Evolutionary conservation across 2,888 invertebrate species (phyloP), one percentile per base, ranked within the genome.

Genomic region (Achlya flavicornis): DNA sequence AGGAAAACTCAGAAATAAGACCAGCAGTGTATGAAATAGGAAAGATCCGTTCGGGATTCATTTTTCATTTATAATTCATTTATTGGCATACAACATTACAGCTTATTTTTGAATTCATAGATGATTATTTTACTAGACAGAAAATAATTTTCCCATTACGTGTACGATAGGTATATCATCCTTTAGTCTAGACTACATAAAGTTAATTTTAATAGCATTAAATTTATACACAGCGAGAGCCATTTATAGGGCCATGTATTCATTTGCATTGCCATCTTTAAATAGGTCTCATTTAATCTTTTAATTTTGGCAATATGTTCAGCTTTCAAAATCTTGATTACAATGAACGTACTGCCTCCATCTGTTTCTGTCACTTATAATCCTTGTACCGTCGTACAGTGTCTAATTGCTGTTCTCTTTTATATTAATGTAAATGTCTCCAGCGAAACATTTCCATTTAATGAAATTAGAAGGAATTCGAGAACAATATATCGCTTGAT

Each of bases 371-470:
- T 26, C 60, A 60, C 12, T 19, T 41, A 10, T 59, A 59, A 59
- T 35, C 58, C 58, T 19, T 59, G 38, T 35, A 12, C 58, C 38
- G 58, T 26, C 38, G 16, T 43, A 41, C 41, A 43, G 43, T 60
- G 38, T 60, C 26, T 60, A 60, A 60, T 60, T 60, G 60, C 60
- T 19, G 60, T 19, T 60, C 19, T 26, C 33, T 41, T 41, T 41
- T 60, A 41, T 43, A 43, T 60, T 41, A 43, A 26, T 41, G 60
- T 16, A 26, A 60, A 60, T 60, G 26, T 60, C 43, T 41, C 41
- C 2, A n/a, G 41, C 60, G 53, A 53, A 41, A 60, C 60, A 60
- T 26, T 41, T 19, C 12, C 60, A 43, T 60, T 60, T 60, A 43
- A 60, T 60, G 41, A 60, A 43, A 60, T 60, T 60, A 43, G 12